Conservation (phyloP, 2,797 vertebrate genomes). For the Halcyon chelicuti region DNA sequence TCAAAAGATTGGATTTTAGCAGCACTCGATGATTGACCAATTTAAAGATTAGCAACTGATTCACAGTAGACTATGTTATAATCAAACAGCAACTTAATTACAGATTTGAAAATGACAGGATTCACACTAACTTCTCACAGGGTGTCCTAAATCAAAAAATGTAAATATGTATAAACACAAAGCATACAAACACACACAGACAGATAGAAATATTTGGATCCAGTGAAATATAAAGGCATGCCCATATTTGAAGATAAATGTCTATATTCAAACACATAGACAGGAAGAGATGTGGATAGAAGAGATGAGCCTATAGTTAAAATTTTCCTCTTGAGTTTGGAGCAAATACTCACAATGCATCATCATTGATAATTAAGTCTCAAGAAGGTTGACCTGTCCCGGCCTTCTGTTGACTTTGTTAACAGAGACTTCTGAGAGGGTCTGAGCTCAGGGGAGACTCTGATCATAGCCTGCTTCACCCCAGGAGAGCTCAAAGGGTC, state of each 20-base stretch:
- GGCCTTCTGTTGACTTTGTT: neutral
- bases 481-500: neutral
- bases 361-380: neutral
- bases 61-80: neutral
- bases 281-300: neutral
- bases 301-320: neutral
- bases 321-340: neutral
- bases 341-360: neutral
- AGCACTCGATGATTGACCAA: neutral
- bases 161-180: neutral
- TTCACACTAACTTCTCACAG: neutral
- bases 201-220: neutral
- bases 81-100: neutral
- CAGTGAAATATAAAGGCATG: neutral
- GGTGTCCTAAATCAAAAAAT: neutral
- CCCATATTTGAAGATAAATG: neutral
- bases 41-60: neutral
- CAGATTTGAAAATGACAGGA: neutral
- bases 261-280: neutral
- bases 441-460: neutral
- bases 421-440: neutral
- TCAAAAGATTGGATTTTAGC: too few relatives aligned
- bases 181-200: neutral
- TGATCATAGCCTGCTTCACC: neutral
- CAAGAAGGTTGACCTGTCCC: neutral